phyloP scores from a whole-genome alignment of 2,888 invertebrate genomes.

The Stegana nigrithorax region DNA sequence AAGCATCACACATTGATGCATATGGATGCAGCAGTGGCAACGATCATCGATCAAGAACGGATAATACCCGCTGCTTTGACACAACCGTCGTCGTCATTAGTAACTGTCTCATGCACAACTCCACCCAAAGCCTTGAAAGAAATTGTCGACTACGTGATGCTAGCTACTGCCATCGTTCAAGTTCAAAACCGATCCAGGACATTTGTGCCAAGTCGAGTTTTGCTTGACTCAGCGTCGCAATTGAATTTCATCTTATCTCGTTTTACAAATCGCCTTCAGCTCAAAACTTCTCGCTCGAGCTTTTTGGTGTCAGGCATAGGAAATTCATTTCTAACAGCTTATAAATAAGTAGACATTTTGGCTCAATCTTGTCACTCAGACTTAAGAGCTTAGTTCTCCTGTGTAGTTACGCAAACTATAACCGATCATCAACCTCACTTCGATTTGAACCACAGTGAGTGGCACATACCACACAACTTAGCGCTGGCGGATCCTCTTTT shows the following conservation, averaged over 20 bases:
- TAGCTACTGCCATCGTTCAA: constrained; percentile 24
- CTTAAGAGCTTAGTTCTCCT: background rate
- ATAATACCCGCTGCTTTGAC: background rate
- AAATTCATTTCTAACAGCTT: constrained; percentile 8
- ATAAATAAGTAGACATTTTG: constrained; percentile 14
- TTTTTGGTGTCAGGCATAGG: constrained; percentile 25
- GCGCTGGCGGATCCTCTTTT: constrained; percentile 23
- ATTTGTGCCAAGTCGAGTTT: constrained; percentile 7
- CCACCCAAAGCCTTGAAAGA: background rate
- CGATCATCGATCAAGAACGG: background rate
- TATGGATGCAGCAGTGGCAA: constrained; percentile 1
- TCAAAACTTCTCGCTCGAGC: constrained; percentile 7
- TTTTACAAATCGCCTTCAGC: constrained; percentile 18
- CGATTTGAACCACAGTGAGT: constrained; percentile 15
- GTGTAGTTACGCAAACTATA: background rate
- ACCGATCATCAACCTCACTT: constrained; percentile 15
- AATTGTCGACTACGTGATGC: constrained; percentile 14
- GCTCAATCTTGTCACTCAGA: constrained; percentile 3
- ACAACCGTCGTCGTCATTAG: background rate
- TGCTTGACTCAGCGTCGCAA: constrained; percentile 21
- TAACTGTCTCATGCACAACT: background rate
- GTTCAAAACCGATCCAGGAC: constrained; percentile 4
- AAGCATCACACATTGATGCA: constrained; percentile 33
- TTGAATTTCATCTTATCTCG: constrained; percentile 15
- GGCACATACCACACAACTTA: constrained; percentile 23